phyloP scores from a whole-genome alignment of 1,140 invertebrate genomes.

The Listronotus oregonensis region DNA sequence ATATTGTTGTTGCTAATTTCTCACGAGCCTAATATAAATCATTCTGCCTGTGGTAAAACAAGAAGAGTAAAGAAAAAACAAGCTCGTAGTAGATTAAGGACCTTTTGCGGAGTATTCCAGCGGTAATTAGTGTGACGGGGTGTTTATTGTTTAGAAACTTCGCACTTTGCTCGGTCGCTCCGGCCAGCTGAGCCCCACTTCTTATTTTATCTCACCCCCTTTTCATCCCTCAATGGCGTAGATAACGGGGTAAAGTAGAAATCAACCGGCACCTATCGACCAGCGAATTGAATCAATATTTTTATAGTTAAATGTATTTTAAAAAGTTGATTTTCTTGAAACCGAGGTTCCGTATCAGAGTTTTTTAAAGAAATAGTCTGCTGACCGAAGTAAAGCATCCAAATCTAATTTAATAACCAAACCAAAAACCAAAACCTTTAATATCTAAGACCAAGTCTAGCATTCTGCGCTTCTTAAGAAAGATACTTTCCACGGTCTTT shows the following conservation, averaged over 20 bases:
- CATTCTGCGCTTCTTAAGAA: no score
- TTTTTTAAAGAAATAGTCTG: no score
- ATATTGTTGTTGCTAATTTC: slow-evolving; percentile 25
- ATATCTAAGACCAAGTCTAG: no score
- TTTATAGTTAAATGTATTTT: no score
- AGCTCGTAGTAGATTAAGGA: slow-evolving; percentile 40
- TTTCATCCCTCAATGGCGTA: slow-evolving; percentile 26
- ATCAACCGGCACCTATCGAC: neutral
- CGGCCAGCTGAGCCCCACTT: slow-evolving; percentile 36
- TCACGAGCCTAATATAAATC: slow-evolving; percentile 34
- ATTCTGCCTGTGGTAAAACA: slow-evolving; percentile 34
- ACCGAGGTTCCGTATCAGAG: no score
- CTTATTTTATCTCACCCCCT: slow-evolving; percentile 36
- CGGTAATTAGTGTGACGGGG: slow-evolving; percentile 43
- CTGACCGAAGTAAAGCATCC: no score
- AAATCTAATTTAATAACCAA: no score
- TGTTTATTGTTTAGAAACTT: slow-evolving; percentile 52
- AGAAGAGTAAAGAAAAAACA: slow-evolving; percentile 29
- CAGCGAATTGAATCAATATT: no score
- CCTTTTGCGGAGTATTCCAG: slow-evolving; percentile 43
- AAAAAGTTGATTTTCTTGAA: no score
- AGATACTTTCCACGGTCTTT: no score
- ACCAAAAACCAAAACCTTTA: no score
- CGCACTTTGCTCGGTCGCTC: slow-evolving; percentile 43
- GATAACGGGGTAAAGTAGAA: slow-evolving; percentile 14